Conservation (phyloP, 2,113 vertebrate genomes). For the Anhinga anhinga region DNA sequence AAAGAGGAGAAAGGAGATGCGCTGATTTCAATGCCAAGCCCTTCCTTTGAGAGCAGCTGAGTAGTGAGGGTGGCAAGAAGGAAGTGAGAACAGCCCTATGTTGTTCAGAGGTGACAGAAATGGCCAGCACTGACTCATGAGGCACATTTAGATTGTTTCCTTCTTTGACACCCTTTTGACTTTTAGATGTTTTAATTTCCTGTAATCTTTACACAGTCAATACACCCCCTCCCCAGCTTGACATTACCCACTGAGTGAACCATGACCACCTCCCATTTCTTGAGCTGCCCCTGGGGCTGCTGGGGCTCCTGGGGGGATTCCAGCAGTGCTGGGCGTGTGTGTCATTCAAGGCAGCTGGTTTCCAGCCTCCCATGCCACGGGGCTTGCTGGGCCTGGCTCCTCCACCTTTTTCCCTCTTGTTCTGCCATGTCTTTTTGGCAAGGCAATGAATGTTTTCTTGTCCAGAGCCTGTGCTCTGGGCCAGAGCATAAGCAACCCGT, state of each 20-base stretch:
- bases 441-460: neutral
- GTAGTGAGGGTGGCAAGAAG: neutral
- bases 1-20: neutral
- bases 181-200: neutral
- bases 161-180: neutral
- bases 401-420: neutral
- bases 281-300: neutral
- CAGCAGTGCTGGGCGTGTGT: neutral
- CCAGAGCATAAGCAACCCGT: neutral
- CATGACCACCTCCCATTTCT: neutral
- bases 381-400: neutral
- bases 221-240: neutral
- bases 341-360: neutral
- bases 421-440: neutral
- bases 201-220: neutral
- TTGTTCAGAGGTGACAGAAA: neutral
- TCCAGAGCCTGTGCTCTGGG: neutral
- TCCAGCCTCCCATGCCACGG: neutral
- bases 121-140: neutral
- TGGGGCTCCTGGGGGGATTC: neutral
- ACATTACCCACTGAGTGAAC: accelerated
- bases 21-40: neutral
- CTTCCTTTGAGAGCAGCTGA: neutral
- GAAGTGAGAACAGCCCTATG: neutral
- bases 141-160: neutral